Evolutionary conservation across 2,888 invertebrate genomes (phyloP).

Genomic region (Acanthosepion lycidas): DNA sequence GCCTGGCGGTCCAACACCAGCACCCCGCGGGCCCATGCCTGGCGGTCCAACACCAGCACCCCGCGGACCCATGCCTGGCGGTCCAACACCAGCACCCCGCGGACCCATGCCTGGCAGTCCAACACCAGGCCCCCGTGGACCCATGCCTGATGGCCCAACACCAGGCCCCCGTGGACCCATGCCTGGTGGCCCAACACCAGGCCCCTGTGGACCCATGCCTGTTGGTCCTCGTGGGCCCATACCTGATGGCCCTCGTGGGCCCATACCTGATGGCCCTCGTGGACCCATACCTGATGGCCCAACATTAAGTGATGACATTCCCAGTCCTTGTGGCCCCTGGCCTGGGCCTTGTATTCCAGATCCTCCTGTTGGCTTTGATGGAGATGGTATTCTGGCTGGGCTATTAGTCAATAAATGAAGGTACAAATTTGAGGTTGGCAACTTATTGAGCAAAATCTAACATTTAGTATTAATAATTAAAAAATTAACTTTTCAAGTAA

Average conservation of each 20-base stretch:
- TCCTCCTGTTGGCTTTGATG: background rate
- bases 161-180: background rate
- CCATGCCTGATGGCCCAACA: background rate
- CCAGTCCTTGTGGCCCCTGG: background rate
- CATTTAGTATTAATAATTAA: background rate
- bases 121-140: background rate
- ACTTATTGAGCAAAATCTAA: background rate
- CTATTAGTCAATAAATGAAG: slow-evolving; percentile 43
- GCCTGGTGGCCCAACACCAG: background rate
- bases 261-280: background rate
- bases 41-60: background rate
- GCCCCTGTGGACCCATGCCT: background rate
- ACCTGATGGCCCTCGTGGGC: background rate
- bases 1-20: background rate
- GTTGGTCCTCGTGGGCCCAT: background rate
- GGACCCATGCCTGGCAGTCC: background rate
- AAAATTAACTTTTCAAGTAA: no score
- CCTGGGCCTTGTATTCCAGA: background rate
- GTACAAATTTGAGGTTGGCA: slow-evolving; percentile 33
- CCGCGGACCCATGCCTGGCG: background rate
- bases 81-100: background rate
- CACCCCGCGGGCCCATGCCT: background rate
- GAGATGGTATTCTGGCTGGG: background rate
- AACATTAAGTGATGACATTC: background rate
- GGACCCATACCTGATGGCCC: background rate